phyloP scores from a whole-genome alignment of 2,113 vertebrate genomes.

The Acanthisitta chloris region DNA sequence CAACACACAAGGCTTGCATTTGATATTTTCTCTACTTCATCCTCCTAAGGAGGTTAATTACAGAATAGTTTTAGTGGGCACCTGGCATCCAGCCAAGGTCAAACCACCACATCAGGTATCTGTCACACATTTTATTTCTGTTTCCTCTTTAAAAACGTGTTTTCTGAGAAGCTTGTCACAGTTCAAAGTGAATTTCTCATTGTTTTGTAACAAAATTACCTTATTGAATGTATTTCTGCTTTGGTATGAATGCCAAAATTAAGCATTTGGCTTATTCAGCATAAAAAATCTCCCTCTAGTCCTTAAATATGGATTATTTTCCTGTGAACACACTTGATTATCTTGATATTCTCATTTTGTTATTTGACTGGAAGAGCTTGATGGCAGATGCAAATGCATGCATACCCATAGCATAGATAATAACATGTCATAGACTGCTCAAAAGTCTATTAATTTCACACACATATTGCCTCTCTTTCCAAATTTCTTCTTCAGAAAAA shows the following conservation, averaged over 20 bases:
- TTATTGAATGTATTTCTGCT: neutral
- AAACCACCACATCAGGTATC: neutral
- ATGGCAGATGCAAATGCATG: neutral
- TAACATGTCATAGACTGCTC: neutral
- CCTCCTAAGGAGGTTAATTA: neutral
- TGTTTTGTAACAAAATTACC: neutral
- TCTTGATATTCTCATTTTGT: neutral
- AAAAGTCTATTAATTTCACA: neutral
- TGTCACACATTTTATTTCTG: neutral
- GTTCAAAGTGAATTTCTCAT: neutral
- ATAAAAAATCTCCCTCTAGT: neutral
- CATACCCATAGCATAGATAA: neutral
- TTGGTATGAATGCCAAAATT: neutral
- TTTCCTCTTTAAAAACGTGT: neutral
- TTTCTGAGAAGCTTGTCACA: neutral
- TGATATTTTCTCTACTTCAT: neutral
- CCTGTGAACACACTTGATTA: neutral
- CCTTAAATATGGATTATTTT: neutral
- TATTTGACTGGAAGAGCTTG: neutral
- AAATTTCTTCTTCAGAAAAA: neutral
- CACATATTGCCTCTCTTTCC: neutral
- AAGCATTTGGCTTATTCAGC: neutral
- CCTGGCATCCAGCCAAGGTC: neutral
- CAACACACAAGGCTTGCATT: fast-evolving
- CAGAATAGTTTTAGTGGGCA: neutral